phyloP scores from a whole-genome alignment of 2,888 invertebrate species.

The Machimus atricapillus region DNA sequence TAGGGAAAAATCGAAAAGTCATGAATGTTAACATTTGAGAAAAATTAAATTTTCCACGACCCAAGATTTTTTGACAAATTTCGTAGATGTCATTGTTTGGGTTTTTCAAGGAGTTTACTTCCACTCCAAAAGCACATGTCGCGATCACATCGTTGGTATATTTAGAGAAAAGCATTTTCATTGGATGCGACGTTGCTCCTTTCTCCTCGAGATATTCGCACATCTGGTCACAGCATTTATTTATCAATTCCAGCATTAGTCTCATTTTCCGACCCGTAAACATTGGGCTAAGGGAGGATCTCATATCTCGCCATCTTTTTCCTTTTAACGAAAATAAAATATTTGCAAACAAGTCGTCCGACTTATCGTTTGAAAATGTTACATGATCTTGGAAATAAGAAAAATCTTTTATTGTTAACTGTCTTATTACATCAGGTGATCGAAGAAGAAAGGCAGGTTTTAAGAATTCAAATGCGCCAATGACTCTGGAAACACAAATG shows the following conservation, averaged over 20 bases:
- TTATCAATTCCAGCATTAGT: slow-evolving; percentile 51
- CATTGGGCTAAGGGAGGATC: slow-evolving; percentile 63
- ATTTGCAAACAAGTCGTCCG: slow-evolving; percentile 63
- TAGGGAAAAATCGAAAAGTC: background rate
- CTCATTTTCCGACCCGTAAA: slow-evolving; percentile 57
- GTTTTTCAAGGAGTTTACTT: slow-evolving; percentile 65
- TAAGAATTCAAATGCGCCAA: slow-evolving; percentile 63
- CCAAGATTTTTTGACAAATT: slow-evolving; percentile 62
- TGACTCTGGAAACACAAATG: slow-evolving; percentile 57
- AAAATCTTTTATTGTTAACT: slow-evolving; percentile 67
- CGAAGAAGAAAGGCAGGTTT: slow-evolving; percentile 62
- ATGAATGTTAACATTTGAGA: background rate
- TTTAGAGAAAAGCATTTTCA: slow-evolving; percentile 59
- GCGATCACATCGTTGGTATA: slow-evolving; percentile 63
- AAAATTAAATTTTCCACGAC: background rate
- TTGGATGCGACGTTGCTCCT: slow-evolving; percentile 34
- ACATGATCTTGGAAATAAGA: slow-evolving; percentile 64
- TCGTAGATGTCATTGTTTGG: slow-evolving; percentile 66
- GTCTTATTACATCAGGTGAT: slow-evolving; percentile 66
- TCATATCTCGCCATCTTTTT: slow-evolving; percentile 60
- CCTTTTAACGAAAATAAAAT: slow-evolving; percentile 7
- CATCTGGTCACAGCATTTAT: slow-evolving; percentile 54
- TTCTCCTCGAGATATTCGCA: slow-evolving; percentile 49
- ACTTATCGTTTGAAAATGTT: slow-evolving; percentile 53
- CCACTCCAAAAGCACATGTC: slow-evolving; percentile 62